These are phyloP conservation scores for Otus sunia DNA, from an alignment of 2,113 vertebrate genomes.

Conservation along the genomic window DNA sequence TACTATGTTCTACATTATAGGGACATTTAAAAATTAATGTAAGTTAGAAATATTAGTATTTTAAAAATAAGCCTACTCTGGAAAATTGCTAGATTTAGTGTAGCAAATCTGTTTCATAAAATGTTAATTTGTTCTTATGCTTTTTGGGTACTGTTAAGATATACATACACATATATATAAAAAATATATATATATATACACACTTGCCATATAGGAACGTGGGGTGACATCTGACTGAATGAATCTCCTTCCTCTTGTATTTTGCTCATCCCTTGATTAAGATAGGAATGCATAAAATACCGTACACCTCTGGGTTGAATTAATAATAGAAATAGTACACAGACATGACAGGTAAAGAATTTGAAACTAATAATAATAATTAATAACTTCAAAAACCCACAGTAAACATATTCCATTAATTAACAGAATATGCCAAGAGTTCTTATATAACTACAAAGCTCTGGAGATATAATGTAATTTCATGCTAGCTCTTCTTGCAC, in stretches of 20 bases:
- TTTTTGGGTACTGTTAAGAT: background rate
- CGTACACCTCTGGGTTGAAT: background rate
- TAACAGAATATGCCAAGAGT: conserved; percentile 60
- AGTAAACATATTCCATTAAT: conserved; percentile 57
- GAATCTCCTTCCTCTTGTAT: background rate
- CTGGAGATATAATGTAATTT: conserved; percentile 75
- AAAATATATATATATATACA: background rate
- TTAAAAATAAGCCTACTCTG: background rate
- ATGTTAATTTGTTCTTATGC: background rate
- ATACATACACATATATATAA: background rate
- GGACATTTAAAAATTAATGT: background rate
- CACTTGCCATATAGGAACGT: background rate
- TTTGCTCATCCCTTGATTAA: background rate
- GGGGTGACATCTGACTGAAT: background rate
- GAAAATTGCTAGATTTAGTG: conserved; percentile 25
- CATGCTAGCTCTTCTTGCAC: conserved; percentile 66
- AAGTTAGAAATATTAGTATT: background rate
- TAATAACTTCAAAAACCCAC: conserved; percentile 53
- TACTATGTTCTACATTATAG: background rate
- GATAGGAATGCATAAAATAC: background rate
- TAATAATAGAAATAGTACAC: background rate
- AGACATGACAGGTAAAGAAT: background rate
- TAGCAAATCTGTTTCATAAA: background rate
- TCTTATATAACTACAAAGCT: conserved; percentile 72
- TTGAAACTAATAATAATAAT: conserved; percentile 46